Evolutionary conservation across 1,140 invertebrate species (phyloP), one percentile per base, ranked within the genome.

Genomic region (Zelostemma sp.): DNA sequence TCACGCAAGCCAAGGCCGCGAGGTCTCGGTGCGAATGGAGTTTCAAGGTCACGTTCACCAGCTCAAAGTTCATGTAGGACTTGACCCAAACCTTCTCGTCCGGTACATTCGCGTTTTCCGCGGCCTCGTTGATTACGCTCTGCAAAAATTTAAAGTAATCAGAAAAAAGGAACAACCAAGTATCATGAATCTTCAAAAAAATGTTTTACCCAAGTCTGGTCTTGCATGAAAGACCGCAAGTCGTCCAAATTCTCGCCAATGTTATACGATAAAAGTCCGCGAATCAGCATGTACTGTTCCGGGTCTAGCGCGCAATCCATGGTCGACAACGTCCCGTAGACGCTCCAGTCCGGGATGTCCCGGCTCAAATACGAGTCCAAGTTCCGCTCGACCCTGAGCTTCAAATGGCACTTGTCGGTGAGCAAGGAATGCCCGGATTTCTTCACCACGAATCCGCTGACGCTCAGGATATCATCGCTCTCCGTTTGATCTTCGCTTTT

Each of bases 241-340:
- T 95, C 93, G 58, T 93, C 92, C 9, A 97, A 85, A 61, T 90
- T 89, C 82, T 99, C 97, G 11, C 95, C 96, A 38, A 99, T 90
- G 86, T 99, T 99, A 79, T 95, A 93, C 0, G 91, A 89, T 0
- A 99, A 85, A 15, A 99, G 86, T 16, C 96, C 96, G 46, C 94
- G 89, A 14, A 99, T 90, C 6, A 98, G 81, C 81, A 93, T 91
- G 80, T 98, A 99, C 79, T 98, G 95, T 11, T 90, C 86, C 14
- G 93, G 87, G 85, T 97, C 93, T 15, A 99, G 77, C n/a, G 91
- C 89, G 56, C 91, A 91, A 76, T 94, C 91, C 64, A 98, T 89
- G 18, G 94, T 95, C 0, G 95, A 95, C 38, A 98, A 85, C 14
- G 90, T 91, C 12, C 96, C 96, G 54, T 93, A 90, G 11, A 98